Evolutionary conservation across 1,140 invertebrate genomes (phyloP).

Genomic region (Drosophila auraria): DNA sequence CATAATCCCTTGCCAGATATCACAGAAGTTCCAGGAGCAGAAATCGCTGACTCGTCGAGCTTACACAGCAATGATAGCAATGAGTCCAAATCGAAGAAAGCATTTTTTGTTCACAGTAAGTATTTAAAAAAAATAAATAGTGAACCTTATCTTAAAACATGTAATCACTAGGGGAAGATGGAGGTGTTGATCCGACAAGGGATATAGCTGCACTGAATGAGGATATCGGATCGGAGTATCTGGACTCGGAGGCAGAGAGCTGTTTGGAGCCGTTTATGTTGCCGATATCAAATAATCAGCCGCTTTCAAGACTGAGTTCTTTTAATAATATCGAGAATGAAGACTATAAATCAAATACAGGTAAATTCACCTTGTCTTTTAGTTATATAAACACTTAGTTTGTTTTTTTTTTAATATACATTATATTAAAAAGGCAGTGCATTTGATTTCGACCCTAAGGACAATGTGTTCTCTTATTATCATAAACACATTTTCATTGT

Average conservation of each 20-base stretch:
- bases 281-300: constrained; percentile 85
- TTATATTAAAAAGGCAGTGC: too few relatives aligned
- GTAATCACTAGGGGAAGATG: constrained; percentile 70
- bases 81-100: constrained; percentile 88
- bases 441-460: too few relatives aligned
- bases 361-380: constrained; percentile 60
- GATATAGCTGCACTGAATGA: constrained; percentile 90
- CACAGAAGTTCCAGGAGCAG: constrained; percentile 95
- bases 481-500: too few relatives aligned
- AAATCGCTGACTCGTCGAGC: constrained; percentile 95
- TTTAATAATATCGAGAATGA: constrained; percentile 89
- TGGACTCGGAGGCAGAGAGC: constrained; percentile 89
- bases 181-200: constrained; percentile 86
- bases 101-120: constrained; percentile 72
- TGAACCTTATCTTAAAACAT: neutral
- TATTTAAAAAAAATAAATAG: neutral
- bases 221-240: constrained; percentile 90
- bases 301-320: constrained; percentile 87
- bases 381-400: too few relatives aligned
- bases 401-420: too few relatives aligned
- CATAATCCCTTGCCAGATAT: constrained; percentile 95
- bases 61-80: constrained; percentile 95
- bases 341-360: constrained; percentile 87
- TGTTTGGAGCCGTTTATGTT: constrained; percentile 87
- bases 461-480: too few relatives aligned